Evolutionary conservation across 1,140 invertebrate species (phyloP), one percentile per base, ranked within the genome.

Genomic region (Probaryconus sp.): DNA sequence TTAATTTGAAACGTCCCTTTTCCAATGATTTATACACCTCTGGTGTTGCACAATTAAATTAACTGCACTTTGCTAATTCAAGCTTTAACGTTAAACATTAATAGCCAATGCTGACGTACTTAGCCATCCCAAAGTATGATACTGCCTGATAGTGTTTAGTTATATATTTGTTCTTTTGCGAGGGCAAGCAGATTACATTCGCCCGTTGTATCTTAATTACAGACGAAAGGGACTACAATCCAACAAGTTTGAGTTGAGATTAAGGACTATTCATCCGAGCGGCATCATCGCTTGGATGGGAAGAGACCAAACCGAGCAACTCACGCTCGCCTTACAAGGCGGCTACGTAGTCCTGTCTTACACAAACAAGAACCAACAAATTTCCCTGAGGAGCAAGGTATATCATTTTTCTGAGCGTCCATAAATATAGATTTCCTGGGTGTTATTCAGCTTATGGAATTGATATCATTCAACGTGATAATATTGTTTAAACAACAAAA

Each of bases 261-360:
- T 93, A 75, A 88, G 89, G 45, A 93, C 92, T 2, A 88, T 85
- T 21, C 84, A 89, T 79, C 67, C 82, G 1, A 88, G 90, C 65
- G 92, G 92, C 2, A 81, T 93, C 14, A 82, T 93, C 14, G 84
- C 92, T 1, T 92, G 92, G 89, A 89, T 91, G 45, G 90, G 89
- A 78, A 88, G 89, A 76, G 90, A 90, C 11, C 86, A 88, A 50
- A 53, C 79, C 26, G 85, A 79, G 83, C 88, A 87, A 24, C 77
- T 88, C 20, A 76, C 81, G 30, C 69, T 88, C 11, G 82, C 82
- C 2, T 67, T 88, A 24, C 81, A 85, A 53, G 87, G 85, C 9
- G 92, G 92, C 61, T 91, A 91, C 81, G 84, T 93, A 21, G 86
- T 91, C 2, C 76, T 92, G 11, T 90, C 90, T 13, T 87, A 87